Evolutionary conservation across 92 coral and sea anemone genomes (phyloP).

Genomic region (Plumapathes pennacea): DNA sequence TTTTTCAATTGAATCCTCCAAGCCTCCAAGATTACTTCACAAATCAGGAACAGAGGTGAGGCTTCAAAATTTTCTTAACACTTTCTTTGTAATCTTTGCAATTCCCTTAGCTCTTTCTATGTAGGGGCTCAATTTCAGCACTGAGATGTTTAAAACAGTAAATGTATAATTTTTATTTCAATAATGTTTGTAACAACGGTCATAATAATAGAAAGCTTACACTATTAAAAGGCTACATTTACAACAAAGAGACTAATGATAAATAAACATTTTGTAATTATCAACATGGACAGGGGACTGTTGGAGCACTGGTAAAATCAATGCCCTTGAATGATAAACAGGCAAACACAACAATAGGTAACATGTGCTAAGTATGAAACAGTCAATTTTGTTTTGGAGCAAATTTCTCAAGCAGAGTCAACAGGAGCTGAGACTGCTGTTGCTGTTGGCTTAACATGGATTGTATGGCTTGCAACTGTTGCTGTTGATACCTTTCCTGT

Average conservation of each 20-base stretch:
- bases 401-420: slow-evolving; percentile 14
- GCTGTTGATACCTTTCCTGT: slow-evolving; percentile 2
- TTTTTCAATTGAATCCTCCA: slow-evolving; percentile 15
- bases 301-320: too few species aligned
- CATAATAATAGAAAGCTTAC: neutral
- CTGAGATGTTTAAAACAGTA: too few species aligned
- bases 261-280: too few species aligned
- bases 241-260: too few species aligned
- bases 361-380: neutral
- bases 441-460: slow-evolving; percentile 7
- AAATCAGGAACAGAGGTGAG: neutral
- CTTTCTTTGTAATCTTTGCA: too few species aligned
- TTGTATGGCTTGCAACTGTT: neutral
- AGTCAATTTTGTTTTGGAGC: slow-evolving; percentile 2
- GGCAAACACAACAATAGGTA: neutral
- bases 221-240: neutral
- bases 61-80: too few species aligned
- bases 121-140: too few species aligned
- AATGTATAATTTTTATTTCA: neutral
- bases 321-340: neutral
- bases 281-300: too few species aligned
- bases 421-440: slow-evolving; percentile 9
- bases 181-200: neutral
- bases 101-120: too few species aligned
- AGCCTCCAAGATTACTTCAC: slow-evolving; percentile 8